A percentile compares a stretch with the other conserved stretches of the same genome.
Evolutionary conservation across 2,113 vertebrate genomes (phyloP).

Genomic region (Cynopterus brachyotis): DNA sequence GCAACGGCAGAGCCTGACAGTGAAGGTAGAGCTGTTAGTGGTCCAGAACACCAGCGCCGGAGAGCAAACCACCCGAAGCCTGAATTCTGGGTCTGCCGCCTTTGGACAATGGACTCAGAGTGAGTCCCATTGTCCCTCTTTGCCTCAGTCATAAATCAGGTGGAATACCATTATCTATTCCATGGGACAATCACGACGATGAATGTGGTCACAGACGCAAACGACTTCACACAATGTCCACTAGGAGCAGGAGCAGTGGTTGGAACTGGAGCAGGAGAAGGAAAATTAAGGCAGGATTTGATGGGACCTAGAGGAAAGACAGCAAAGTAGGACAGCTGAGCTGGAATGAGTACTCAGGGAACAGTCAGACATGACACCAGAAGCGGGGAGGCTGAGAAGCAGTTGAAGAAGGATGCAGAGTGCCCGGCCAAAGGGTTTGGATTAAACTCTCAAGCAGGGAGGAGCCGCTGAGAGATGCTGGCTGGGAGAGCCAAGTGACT

Average conservation of each 20-base stretch:
- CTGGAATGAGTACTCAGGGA: background rate
- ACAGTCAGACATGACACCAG: background rate
- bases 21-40: background rate
- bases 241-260: accelerated
- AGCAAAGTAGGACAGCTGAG: background rate
- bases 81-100: background rate
- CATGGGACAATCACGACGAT: background rate
- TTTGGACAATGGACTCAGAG: background rate
- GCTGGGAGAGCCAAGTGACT: background rate
- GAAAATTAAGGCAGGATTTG: background rate
- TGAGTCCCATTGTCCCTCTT: background rate
- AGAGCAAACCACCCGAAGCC: background rate
- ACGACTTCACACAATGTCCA: too few species aligned
- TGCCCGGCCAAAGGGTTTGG: too few species aligned
- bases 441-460: background rate
- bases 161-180: background rate
- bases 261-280: too few species aligned
- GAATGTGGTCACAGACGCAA: background rate
- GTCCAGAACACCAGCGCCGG: background rate
- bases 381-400: background rate
- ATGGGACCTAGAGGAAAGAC: background rate
- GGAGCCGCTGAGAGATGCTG: too few species aligned
- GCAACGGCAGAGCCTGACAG: background rate
- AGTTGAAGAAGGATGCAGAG: background rate
- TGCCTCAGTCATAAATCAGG: background rate